phyloP scores from a whole-genome alignment of 1,140 invertebrate genomes.

The Conus ventricosus region DNA sequence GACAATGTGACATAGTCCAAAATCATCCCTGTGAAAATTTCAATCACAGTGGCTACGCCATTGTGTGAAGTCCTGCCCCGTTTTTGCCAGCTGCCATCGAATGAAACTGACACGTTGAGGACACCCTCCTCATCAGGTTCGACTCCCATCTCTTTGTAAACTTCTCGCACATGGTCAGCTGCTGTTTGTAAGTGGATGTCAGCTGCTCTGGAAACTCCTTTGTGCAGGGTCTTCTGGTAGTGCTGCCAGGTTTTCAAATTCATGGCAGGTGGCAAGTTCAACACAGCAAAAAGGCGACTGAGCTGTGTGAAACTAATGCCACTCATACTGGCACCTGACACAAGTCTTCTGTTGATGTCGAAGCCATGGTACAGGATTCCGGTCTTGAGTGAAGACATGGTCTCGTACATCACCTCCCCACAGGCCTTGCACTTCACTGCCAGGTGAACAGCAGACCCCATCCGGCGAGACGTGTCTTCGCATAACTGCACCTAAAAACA shows the following conservation, averaged over 20 bases:
- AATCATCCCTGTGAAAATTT: neutral
- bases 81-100: constrained; percentile 21
- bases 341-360: too few relatives aligned
- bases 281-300: neutral
- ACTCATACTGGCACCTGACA: neutral
- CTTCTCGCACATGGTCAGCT: neutral
- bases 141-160: neutral
- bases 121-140: neutral
- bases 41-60: too few relatives aligned
- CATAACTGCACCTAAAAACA: too few relatives aligned
- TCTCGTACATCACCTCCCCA: too few relatives aligned
- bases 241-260: neutral
- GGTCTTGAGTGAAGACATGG: too few relatives aligned
- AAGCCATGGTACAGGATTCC: too few relatives aligned
- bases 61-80: constrained; percentile 1
- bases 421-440: too few relatives aligned
- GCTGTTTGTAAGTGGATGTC: neutral
- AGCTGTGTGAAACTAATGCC: constrained; percentile 6
- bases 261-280: constrained; percentile 5
- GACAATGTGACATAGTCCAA: constrained; percentile 1
- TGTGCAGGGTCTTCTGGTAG: constrained; percentile 13
- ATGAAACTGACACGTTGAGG: constrained; percentile 5
- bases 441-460: too few relatives aligned
- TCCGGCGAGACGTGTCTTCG: too few relatives aligned
- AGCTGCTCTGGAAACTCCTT: too few relatives aligned